These are phyloP conservation scores for Solenopsis fugax DNA, from an alignment of 1,140 invertebrate genomes.

Conservation along the genomic window DNA sequence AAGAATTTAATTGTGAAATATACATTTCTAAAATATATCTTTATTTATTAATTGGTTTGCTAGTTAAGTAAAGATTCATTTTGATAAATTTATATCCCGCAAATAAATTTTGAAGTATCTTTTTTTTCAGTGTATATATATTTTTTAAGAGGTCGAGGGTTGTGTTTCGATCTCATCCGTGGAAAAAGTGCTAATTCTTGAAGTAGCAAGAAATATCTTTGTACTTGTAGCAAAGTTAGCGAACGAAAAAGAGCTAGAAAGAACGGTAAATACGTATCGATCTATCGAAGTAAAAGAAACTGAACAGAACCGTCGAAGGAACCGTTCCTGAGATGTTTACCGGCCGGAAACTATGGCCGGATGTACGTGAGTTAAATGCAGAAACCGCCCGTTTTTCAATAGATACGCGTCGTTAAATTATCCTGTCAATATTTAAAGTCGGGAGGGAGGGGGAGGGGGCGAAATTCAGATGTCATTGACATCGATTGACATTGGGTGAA, in stretches of 20 bases:
- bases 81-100: too few relatives aligned
- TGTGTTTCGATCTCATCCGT: not conserved
- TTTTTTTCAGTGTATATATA: not conserved
- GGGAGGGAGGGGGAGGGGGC: not conserved
- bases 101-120: too few relatives aligned
- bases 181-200: not conserved
- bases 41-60: too few relatives aligned
- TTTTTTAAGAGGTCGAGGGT: not conserved
- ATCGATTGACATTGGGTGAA: not conserved
- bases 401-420: constrained; percentile 66
- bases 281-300: constrained; percentile 72
- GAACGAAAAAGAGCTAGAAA: not conserved
- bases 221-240: not conserved
- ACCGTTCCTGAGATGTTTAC: constrained; percentile 61
- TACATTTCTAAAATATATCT: too few relatives aligned
- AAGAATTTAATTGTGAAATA: too few relatives aligned
- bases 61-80: too few relatives aligned
- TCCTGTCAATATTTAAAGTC: constrained; percentile 64
- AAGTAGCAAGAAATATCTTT: constrained; percentile 36
- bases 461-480: not conserved
- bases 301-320: constrained; percentile 60
- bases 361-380: constrained; percentile 69
- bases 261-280: constrained; percentile 30
- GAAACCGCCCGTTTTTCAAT: constrained; percentile 14
- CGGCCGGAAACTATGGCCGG: constrained; percentile 73